Evolutionary conservation across 92 coral and sea anemone species (phyloP), one percentile per base, ranked within the genome.

Genomic region (Phymanthus crucifer): DNA sequence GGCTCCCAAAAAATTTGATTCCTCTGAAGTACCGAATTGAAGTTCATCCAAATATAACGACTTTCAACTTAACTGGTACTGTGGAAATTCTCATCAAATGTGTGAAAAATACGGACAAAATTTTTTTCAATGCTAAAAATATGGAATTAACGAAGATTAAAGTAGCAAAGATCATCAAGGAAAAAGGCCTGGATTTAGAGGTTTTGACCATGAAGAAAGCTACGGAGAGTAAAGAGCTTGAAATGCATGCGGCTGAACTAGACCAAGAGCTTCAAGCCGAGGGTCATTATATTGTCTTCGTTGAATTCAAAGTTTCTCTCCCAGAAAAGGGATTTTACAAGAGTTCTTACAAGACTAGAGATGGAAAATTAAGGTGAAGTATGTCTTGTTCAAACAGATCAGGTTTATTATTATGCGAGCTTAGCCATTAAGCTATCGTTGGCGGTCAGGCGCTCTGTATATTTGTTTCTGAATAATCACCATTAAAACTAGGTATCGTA

Each of bases 241-340:
- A 89, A 72, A 95, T 88, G 91, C 31, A 83, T 32, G 58, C 85
- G 26, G 66, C 90, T 27, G 65, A 76, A 61, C 79, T 93, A 31
- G 74, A 79, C n/a, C 70, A 65, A 21, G 77, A 70, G 40, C 88
- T 95, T 33, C 48, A 84, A 40, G 32, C 66, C 5, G 88, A 72
- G 9, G 45, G 87, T 26, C 40, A 79, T 0, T 95, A 95, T 74
- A 71, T 78, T 40, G 71, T 93, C 12, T 47, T 61, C 16, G 78
- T 95, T 34, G 73, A 72, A 29, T 95, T 88, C 71, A 70, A 33
- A 10, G 87, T 93, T 12, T 75, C 74, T 68, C 77, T 95, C 40
- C 78, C 91, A 31, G 91, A 86, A 6, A 87, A 85, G 72, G 98
- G 98, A 23, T 95, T 95, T 61, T 95, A 95, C 72, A 83, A 90